Evolutionary conservation across 1,140 invertebrate genomes (phyloP), one percentile per base, ranked within the genome.

Genomic region (Phortica variegata): DNA sequence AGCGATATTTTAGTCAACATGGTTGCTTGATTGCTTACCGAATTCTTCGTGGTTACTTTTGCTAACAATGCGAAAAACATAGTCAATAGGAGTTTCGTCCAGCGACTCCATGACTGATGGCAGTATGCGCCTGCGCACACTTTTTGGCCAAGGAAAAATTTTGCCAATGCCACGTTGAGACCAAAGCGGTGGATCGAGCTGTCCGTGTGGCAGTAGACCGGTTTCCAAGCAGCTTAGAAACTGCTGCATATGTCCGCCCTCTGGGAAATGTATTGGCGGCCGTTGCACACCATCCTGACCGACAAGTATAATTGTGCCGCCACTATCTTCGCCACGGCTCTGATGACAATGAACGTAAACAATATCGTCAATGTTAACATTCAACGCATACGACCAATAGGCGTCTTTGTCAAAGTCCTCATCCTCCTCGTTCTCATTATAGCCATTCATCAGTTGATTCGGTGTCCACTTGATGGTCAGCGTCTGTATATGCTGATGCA

Each of bases 261-360:
- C 87, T 2, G 93, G 93, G 71, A 97, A 97, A 65, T 93, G 89
- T 60, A 97, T 92, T 0, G 93, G 93, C 12, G 93, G 90, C 37
- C 88, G 80, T 73, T 97, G 94, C 2, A 95, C 90, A 1, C 94
- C 94, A 77, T 97, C 94, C 72, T 94, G 91, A 1, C 91, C 92
- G 0, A 97, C 93, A 6, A 97, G 79, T 13, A 97, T 92, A 4
- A 97, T 83, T 0, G 88, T 91, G 9, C 91, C 91, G 13, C 89
- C 88, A 48, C 80, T 81, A 53, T 88, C 84, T 42, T 76, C 71
- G 19, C 77, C 79, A 39, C 85, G 84, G 72, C 90, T 87, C 71
- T 94, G 91, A 77, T 97, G 94, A 59, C 94, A 94, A 75, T 97
- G 94, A 2, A 97, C 88, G 70, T 97, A 96, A 29, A 93, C 90